Base-by-base conservation (phyloP, 1,140 invertebrate species). In the Heliconius hermathena region DNA sequence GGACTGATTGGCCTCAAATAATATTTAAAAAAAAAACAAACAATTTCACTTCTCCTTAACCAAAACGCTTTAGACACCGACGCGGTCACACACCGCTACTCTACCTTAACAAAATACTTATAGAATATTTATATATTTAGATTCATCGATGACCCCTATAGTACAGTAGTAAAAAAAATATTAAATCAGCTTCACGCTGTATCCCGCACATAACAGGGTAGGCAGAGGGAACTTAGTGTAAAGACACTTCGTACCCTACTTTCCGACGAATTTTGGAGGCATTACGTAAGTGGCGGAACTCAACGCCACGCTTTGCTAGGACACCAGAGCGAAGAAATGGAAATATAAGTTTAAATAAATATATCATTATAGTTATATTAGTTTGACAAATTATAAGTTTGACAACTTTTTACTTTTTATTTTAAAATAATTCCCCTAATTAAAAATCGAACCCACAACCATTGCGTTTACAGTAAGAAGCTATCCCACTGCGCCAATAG, bases 61-160 rank as follows among this genome's bases (percentile, higher is more conserved):
- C 26, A 66, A 66, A 22, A 66, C 26, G 54, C n/a, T 22, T 66
- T 18, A 66, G 8, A 66, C 60, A 66, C 60, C 13, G 60, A 66
- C 60, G 26, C 60, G 60, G 60, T 66, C 60, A 66, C 60, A 66
- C 60, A 66, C 26, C 60, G 60, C 22, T 66, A 66, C 60, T 66
- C 60, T 66, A 66, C 60, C 60, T n/a, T 66, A 29, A 66, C 60
- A 66, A 66, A 66, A 66, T 66, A 66, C 60, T 29, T 66, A 26
- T 11, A 26, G 57, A 60, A 60, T 60, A 60, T 60, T 22, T 60
- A 66, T 66, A 66, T 66, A 66, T 66, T 66, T 66, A 66, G 26
- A 66, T 66, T 16, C 13, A 66, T 66, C 60, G 60, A 66, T 66
- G 22, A 16, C 60, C 22, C 60, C n/a, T 29, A 66, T 66, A 66